Evolutionary conservation across 2,888 invertebrate genomes (phyloP).

Genomic region (Polia nebulosa): DNA sequence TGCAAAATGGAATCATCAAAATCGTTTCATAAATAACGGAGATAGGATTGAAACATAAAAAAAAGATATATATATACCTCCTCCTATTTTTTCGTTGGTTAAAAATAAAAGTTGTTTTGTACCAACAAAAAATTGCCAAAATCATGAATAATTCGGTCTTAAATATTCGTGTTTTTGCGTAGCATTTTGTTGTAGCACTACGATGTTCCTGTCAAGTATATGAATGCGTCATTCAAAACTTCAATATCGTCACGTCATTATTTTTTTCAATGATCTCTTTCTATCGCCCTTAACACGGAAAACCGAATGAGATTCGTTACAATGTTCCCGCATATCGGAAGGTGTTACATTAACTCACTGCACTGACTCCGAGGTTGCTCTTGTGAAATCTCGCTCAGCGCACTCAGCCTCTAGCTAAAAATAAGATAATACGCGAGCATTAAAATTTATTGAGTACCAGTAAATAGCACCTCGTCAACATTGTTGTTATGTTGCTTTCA

Average conservation of each 20-base stretch:
- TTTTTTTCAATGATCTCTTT: slow-evolving; percentile 13
- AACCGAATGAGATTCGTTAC: slow-evolving; percentile 17
- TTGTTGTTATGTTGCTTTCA: slow-evolving; percentile 34
- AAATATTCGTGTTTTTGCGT: not conserved
- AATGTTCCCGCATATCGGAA: slow-evolving; percentile 38
- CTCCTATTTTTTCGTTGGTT: no score
- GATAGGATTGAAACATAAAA: no score
- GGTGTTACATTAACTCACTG: slow-evolving; percentile 71
- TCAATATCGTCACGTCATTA: no score
- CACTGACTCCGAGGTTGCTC: slow-evolving; percentile 71
- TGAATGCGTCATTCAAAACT: not conserved
- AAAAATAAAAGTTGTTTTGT: no score
- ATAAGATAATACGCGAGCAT: slow-evolving; percentile 51
- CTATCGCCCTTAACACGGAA: slow-evolving; percentile 3
- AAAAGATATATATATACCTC: no score
- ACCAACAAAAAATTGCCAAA: no score
- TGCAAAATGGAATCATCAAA: no score
- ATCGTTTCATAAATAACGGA: no score
- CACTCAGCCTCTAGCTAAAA: slow-evolving; percentile 61
- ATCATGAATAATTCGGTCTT: not conserved
- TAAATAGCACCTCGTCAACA: slow-evolving; percentile 33
- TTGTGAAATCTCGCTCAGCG: slow-evolving; percentile 72
- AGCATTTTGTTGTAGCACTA: not conserved
- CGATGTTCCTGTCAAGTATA: not conserved
- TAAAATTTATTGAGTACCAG: slow-evolving; percentile 50